Conservation (phyloP, 2,888 invertebrate genomes). For the Myopa tessellatipennis region DNA sequence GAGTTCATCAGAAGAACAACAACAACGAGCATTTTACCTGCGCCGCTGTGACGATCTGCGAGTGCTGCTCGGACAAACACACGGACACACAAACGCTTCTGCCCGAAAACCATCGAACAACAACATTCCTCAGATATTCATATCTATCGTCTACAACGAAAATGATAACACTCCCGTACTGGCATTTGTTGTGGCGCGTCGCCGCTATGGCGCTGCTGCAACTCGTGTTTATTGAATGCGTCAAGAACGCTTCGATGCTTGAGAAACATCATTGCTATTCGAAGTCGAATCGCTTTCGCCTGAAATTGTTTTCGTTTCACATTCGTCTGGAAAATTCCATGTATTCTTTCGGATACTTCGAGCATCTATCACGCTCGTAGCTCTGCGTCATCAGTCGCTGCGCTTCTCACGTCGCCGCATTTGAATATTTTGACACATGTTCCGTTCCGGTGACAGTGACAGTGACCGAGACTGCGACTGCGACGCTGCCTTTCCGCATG, state of each 20-base stretch:
- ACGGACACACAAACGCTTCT: background rate
- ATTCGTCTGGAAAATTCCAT: conserved; percentile 12
- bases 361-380: background rate
- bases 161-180: too few relatives aligned
- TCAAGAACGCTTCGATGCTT: conserved; percentile 6
- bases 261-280: background rate
- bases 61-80: background rate
- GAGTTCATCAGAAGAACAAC: conserved; percentile 7
- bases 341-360: background rate
- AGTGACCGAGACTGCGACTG: too few relatives aligned
- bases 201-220: too few relatives aligned
- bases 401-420: too few relatives aligned
- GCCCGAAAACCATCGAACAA: background rate
- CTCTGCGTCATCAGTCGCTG: background rate
- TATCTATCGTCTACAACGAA: background rate
- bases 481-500: too few relatives aligned
- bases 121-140: background rate
- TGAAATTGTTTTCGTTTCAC: background rate
- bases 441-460: too few relatives aligned
- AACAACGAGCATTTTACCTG: conserved; percentile 14
- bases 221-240: conserved; percentile 4
- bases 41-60: background rate
- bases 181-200: too few relatives aligned
- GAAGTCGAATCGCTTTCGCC: background rate
- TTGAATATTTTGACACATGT: too few relatives aligned